Evolutionary conservation across 1,140 invertebrate genomes (phyloP).

Genomic region (Pissodes strobi): DNA sequence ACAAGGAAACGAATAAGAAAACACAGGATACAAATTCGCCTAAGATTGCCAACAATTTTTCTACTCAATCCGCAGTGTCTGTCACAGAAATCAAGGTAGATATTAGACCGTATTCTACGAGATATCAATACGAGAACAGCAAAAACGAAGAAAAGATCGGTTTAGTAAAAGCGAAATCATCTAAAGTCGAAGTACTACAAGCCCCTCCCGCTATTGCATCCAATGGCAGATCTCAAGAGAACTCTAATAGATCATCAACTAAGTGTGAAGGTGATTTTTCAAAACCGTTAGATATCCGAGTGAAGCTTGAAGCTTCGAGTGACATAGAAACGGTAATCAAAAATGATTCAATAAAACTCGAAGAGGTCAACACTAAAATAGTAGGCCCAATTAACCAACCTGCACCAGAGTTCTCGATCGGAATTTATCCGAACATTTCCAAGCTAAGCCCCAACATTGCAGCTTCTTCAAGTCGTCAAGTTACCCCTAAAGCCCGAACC

Average conservation of each 20-base stretch:
- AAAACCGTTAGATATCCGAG: neutral
- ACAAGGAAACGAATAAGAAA: slow-evolving; percentile 1
- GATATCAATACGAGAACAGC: neutral
- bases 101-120: slow-evolving; percentile 3
- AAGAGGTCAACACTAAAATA: neutral
- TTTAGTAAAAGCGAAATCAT: slow-evolving; percentile 9
- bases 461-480: too few relatives aligned
- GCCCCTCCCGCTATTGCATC: neutral
- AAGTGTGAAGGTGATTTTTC: neutral
- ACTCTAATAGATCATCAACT: neutral
- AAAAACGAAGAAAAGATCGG: slow-evolving; percentile 10
- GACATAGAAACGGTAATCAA: too few relatives aligned
- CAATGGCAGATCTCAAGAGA: neutral
- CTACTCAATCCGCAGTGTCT: slow-evolving; percentile 15
- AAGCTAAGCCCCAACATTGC: neutral
- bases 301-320: neutral
- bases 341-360: neutral
- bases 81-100: slow-evolving; percentile 27
- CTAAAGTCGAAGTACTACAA: slow-evolving; percentile 20
- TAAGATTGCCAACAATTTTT: neutral
- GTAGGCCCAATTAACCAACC: neutral
- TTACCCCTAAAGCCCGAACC: neutral
- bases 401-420: neutral
- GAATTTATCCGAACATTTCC: slow-evolving; percentile 2
- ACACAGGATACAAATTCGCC: neutral